These are phyloP conservation scores for Apus apus DNA, from an alignment of 2,113 vertebrate genomes.

Conservation along the genomic window DNA sequence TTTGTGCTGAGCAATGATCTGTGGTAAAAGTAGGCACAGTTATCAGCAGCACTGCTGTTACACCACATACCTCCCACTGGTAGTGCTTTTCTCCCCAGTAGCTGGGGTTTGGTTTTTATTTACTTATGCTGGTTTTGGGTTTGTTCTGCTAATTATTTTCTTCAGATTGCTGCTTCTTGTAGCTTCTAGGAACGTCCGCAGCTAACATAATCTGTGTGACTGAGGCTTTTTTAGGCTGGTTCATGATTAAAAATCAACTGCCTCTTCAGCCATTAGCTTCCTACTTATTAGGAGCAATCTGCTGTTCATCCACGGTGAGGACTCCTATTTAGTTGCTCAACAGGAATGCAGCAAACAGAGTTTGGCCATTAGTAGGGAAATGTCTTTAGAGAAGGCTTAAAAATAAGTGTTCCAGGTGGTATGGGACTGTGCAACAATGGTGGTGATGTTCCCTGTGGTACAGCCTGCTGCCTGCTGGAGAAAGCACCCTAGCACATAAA, in stretches of 20 bases:
- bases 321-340: background rate
- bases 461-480: background rate
- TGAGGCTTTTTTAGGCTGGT: background rate
- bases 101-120: background rate
- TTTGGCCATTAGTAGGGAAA: background rate
- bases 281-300: background rate
- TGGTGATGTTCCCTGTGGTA: rapidly evolving
- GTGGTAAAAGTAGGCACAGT: background rate
- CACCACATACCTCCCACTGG: rapidly evolving
- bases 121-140: background rate
- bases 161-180: background rate
- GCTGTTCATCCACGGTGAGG: background rate
- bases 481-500: background rate
- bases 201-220: background rate
- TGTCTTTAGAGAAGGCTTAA: background rate
- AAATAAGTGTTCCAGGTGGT: background rate
- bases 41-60: background rate
- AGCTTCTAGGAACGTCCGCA: background rate
- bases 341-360: background rate
- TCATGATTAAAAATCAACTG: background rate
- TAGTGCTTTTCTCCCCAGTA: background rate
- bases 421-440: background rate
- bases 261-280: background rate
- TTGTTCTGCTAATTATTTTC: background rate
- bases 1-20: background rate